Percentiles rank a stretch among this genome's conserved stretches.
Conservation (phyloP, 2,797 vertebrate genomes). For the Fringilla coelebs region DNA sequence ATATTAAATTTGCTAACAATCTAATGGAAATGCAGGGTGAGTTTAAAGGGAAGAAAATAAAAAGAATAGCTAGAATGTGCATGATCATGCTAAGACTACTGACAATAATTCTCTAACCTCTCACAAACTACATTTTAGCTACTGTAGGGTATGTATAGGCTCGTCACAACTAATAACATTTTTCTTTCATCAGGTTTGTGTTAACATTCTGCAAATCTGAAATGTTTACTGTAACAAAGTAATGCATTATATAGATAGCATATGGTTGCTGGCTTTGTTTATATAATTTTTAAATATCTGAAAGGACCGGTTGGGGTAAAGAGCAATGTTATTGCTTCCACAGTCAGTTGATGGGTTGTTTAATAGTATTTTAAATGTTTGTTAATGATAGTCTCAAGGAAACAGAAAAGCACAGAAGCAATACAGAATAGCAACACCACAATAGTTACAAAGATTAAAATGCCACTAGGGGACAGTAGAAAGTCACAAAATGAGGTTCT, state of each 20-base stretch:
- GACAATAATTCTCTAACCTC: constrained; percentile 67
- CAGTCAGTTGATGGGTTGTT: constrained; percentile 68
- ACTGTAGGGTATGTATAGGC: constrained; percentile 70
- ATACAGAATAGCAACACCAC: constrained; percentile 62
- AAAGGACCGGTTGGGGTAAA: constrained; percentile 72
- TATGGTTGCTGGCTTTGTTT: constrained; percentile 87
- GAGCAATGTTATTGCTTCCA: constrained; percentile 69
- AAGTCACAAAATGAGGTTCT: constrained; percentile 88
- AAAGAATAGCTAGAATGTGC: constrained; percentile 40
- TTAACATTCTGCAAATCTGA: constrained; percentile 85
- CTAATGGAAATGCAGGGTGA: constrained; percentile 19
- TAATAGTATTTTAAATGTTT: constrained; percentile 89
- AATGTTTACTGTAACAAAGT: constrained; percentile 84
- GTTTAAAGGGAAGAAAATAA: constrained; percentile 62
- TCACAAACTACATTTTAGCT: constrained; percentile 72
- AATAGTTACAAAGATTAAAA: constrained; percentile 76
- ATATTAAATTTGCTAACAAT: constrained; percentile 45
- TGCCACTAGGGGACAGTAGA: constrained; percentile 99
- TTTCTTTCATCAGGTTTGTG: constrained; percentile 82
- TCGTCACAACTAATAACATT: constrained; percentile 90
- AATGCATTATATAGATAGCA: constrained; percentile 84
- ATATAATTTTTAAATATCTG: constrained; percentile 81
- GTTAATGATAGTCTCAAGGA: constrained; percentile 85
- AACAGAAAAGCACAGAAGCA: constrained; percentile 67
- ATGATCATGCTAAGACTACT: constrained; percentile 45